These are phyloP conservation scores for Sebastes minor DNA, from an alignment of 2,797 vertebrate species.

Conservation along the genomic window DNA sequence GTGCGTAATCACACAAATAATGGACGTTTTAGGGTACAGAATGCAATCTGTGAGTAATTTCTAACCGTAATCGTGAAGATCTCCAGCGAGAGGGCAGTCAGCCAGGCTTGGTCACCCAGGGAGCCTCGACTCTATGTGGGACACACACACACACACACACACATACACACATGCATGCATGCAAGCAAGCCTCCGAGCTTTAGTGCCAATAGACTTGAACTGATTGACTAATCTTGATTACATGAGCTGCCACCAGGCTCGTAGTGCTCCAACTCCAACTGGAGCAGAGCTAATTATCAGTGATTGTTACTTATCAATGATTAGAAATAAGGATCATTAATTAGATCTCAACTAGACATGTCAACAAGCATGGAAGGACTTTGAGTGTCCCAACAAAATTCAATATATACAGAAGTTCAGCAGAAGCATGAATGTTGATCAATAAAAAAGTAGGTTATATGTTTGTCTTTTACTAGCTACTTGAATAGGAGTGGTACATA, in stretches of 20 bases:
- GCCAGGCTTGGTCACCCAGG: constrained; percentile 59
- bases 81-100: constrained; percentile 50
- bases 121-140: constrained; percentile 33
- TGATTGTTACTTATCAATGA: constrained; percentile 64
- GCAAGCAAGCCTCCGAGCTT: constrained; percentile 52
- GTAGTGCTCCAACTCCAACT: constrained; percentile 51
- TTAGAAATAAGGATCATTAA: constrained; percentile 66
- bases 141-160: constrained; percentile 30
- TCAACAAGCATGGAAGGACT: constrained; percentile 22
- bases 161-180: constrained; percentile 20
- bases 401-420: neutral
- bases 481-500: neutral
- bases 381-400: constrained; percentile 6
- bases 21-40: constrained; percentile 29
- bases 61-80: constrained; percentile 72
- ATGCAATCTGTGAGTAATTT: constrained; percentile 84
- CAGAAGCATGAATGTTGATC: neutral
- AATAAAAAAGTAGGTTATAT: neutral
- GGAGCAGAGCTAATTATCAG: constrained; percentile 60
- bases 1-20: constrained; percentile 37
- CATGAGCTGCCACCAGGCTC: constrained; percentile 61
- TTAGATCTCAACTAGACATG: constrained; percentile 57
- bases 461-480: neutral
- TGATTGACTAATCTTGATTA: constrained; percentile 76
- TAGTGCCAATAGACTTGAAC: constrained; percentile 64